Evolutionary conservation across 2,797 vertebrate species (phyloP), one percentile per base, ranked within the genome.

Genomic region (Chromobotia macracanthus): DNA sequence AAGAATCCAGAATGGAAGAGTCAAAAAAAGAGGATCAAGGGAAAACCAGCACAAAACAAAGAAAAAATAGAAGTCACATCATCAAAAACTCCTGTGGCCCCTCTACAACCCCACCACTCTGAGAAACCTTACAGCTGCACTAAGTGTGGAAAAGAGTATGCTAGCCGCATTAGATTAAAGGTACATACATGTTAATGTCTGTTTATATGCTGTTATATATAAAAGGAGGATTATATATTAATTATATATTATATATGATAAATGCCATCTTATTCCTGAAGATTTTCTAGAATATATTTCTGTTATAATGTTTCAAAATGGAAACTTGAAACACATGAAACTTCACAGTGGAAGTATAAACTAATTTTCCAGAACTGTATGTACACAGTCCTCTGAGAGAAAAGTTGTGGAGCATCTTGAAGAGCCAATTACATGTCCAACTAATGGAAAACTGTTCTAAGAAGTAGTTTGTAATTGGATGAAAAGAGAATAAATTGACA

Each of bases 291-390:
- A 53, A 50, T 44, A n/a, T 31, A n/a, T 60, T 3, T 60, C 3
- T 76, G 12, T 80, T 18, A 82, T 9, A n/a, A n/a, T 85, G 61
- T 86, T 41, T 83, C 76, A 78, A 86, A 88, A 96, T 94, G 93
- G 95, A 41, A n/a, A n/a, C n/a, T n/a, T n/a, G n/a, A n/a, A n/a
- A n/a, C 92, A 94, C 80, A 94, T 94, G 89, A 95, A 94, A 86
- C 90, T 85, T 38, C 93, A 93, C 85, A 92, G 92, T 0, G 91
- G 89, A 73, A 90, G 85, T 55, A 76, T 84, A 56, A 86, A 65
- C 69, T 94, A 80, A 31, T 88, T 89, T 50, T 82, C 87, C 84
- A 82, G 88, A 83, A 44, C 71, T 79, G 68, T 78, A 53, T 60
- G 76, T 35, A 35, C 58, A 48, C 83, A 83, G 75, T 53, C 80